A percentile compares a stretch with the other conserved stretches of the same genome.
These are phyloP conservation scores for Neotoxoptera formosana DNA, from an alignment of 1,140 invertebrate genomes.

Conservation along the genomic window DNA sequence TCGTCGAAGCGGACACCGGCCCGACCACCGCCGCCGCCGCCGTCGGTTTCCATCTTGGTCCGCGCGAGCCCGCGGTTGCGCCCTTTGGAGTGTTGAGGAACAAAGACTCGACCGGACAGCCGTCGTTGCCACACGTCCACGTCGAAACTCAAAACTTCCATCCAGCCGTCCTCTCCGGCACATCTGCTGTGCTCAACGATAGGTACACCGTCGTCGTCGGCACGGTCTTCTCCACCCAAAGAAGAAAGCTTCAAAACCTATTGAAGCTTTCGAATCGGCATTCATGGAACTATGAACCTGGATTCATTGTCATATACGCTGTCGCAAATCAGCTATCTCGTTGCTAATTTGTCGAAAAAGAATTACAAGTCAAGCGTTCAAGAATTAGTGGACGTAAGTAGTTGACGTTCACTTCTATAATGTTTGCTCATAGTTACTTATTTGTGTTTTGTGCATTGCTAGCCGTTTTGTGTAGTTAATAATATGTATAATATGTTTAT, in stretches of 20 bases:
- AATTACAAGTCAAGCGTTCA: slow-evolving; percentile 88
- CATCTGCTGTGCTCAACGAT: neutral
- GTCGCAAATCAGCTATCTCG: slow-evolving; percentile 96
- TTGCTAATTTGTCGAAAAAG: slow-evolving; percentile 94
- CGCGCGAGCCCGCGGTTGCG: neutral
- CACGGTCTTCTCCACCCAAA: slow-evolving; percentile 19
- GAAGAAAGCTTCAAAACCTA: slow-evolving; percentile 83
- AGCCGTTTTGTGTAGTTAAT: neutral
- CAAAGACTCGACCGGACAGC: neutral
- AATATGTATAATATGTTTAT: no score
- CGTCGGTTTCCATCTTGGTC: neutral
- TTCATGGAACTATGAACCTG: slow-evolving; percentile 98
- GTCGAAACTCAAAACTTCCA: neutral
- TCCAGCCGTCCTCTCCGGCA: neutral
- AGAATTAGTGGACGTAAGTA: slow-evolving; percentile 78
- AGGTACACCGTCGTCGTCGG: neutral
- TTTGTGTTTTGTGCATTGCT: neutral
- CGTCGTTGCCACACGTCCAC: neutral
- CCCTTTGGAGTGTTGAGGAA: neutral
- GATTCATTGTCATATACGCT: slow-evolving; percentile 96
- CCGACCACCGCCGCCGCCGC: neutral
- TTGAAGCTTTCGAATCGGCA: slow-evolving; percentile 81
- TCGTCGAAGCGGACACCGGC: neutral
- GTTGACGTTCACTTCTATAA: neutral
- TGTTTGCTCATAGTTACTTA: neutral